Percentiles rank a stretch among this genome's conserved stretches.
Evolutionary conservation across 2,888 invertebrate species (phyloP).

Genomic region (Philereme transversata): DNA sequence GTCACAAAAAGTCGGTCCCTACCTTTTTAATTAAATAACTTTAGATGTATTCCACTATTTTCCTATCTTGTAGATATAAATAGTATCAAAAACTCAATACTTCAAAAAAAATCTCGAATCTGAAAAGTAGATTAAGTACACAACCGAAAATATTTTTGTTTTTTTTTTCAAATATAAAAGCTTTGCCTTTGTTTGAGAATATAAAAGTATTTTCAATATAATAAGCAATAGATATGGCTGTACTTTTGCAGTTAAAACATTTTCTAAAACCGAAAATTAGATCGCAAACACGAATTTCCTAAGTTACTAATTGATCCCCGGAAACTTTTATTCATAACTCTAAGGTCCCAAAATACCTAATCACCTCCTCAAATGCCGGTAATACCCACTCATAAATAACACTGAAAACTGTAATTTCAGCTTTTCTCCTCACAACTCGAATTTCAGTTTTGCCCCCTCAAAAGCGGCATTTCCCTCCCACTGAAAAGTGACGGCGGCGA

Average conservation of each 20-base stretch:
- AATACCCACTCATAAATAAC: slow-evolving; percentile 51
- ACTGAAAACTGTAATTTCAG: slow-evolving; percentile 45
- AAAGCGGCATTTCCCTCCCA: slow-evolving; percentile 67
- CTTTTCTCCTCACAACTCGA: slow-evolving; percentile 44
- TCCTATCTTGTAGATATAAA: too few relatives aligned
- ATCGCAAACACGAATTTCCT: background rate
- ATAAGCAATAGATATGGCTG: too few relatives aligned
- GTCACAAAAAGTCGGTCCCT: too few relatives aligned
- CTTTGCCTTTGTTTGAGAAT: too few relatives aligned
- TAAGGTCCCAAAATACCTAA: slow-evolving; percentile 16
- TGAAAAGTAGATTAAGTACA: too few relatives aligned
- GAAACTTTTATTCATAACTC: slow-evolving; percentile 5
- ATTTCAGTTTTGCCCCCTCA: slow-evolving; percentile 56
- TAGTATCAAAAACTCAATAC: too few relatives aligned
- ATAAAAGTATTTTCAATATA: too few relatives aligned
- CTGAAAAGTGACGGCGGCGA: slow-evolving; percentile 66
- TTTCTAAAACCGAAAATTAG: background rate
- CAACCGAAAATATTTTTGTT: too few relatives aligned
- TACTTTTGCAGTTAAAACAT: too few relatives aligned
- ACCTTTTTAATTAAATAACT: background rate
- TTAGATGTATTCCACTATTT: background rate
- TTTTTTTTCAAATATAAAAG: too few relatives aligned
- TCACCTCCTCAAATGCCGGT: slow-evolving; percentile 35
- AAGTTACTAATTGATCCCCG: background rate
- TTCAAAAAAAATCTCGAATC: too few relatives aligned